Percentiles rank a stretch among this genome's conserved stretches.
phyloP scores from a whole-genome alignment of 2,888 invertebrate species.

The Aphodius granarius region DNA sequence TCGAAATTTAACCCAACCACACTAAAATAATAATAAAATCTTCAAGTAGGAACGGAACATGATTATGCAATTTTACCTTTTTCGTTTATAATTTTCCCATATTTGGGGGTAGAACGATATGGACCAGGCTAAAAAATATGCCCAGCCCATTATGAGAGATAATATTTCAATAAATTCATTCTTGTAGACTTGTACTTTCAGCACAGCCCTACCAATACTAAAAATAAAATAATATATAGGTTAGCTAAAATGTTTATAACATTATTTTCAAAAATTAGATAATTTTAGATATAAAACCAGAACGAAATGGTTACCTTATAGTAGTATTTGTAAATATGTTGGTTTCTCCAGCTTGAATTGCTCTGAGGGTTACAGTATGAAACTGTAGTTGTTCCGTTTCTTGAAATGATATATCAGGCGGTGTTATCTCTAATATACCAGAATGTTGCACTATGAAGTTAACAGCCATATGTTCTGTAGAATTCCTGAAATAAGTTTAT shows the following conservation, averaged over 20 bases:
- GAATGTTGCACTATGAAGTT: constrained; percentile 15
- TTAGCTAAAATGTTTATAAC: not conserved
- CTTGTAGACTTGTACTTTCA: constrained; percentile 73
- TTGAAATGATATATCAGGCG: constrained; percentile 2
- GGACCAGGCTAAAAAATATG: constrained; percentile 95
- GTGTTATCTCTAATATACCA: constrained; percentile 13
- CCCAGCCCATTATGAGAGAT: constrained; percentile 86
- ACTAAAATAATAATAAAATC: constrained; percentile 57
- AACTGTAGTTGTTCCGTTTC: not conserved
- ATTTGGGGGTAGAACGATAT: constrained; percentile 96
- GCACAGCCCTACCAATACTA: constrained; percentile 67
- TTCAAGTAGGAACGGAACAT: not conserved
- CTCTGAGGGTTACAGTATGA: constrained; percentile 6
- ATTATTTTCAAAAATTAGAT: not conserved
- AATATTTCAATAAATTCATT: constrained; percentile 66
- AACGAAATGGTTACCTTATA: too few relatives aligned
- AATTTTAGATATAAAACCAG: not conserved
- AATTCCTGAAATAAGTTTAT: constrained; percentile 14
- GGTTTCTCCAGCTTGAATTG: constrained; percentile 23
- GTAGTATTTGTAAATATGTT: constrained; percentile 18
- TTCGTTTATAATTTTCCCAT: constrained; percentile 79
- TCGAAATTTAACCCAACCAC: constrained; percentile 95
- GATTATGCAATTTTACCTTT: constrained; percentile 58
- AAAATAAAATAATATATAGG: constrained; percentile 37
- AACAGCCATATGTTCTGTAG: not conserved